Evolutionary conservation across 2,113 vertebrate genomes (phyloP).

Genomic region (Passer domesticus): DNA sequence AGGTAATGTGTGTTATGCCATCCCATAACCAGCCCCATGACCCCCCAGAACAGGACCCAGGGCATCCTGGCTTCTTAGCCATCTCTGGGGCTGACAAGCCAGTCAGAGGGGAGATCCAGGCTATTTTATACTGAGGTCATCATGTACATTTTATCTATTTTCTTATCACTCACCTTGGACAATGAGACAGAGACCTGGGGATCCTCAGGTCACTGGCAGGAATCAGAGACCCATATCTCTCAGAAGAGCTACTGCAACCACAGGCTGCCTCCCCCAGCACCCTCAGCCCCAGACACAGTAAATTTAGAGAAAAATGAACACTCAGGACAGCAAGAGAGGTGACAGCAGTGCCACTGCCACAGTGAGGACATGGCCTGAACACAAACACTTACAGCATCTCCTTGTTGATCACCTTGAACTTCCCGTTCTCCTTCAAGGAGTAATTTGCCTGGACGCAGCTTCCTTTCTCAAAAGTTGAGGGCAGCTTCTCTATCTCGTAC

Average conservation of each 20-base stretch:
- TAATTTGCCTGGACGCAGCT: slow-evolving; percentile 81
- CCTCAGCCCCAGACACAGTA: neutral
- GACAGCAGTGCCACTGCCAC: neutral
- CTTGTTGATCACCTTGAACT: slow-evolving; percentile 81
- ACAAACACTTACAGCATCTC: slow-evolving; percentile 68
- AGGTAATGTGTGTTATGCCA: neutral
- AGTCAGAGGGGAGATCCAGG: neutral
- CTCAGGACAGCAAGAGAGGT: neutral
- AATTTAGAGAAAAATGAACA: neutral
- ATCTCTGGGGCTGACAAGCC: neutral
- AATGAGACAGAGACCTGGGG: neutral
- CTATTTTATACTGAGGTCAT: neutral
- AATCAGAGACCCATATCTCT: neutral
- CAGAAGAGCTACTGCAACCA: neutral
- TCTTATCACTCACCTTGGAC: neutral
- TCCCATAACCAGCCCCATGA: neutral
- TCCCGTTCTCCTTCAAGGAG: slow-evolving; percentile 73
- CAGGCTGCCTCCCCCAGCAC: neutral
- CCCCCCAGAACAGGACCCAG: fast-evolving
- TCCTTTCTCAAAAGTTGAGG: slow-evolving; percentile 78
- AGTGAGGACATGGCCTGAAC: neutral
- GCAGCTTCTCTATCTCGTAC: slow-evolving; percentile 84
- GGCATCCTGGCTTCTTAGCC: neutral
- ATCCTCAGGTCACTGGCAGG: neutral
- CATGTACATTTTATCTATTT: neutral